Base-by-base conservation (phyloP, 2,888 invertebrate species). In the Phytoseiulus persimilis region DNA sequence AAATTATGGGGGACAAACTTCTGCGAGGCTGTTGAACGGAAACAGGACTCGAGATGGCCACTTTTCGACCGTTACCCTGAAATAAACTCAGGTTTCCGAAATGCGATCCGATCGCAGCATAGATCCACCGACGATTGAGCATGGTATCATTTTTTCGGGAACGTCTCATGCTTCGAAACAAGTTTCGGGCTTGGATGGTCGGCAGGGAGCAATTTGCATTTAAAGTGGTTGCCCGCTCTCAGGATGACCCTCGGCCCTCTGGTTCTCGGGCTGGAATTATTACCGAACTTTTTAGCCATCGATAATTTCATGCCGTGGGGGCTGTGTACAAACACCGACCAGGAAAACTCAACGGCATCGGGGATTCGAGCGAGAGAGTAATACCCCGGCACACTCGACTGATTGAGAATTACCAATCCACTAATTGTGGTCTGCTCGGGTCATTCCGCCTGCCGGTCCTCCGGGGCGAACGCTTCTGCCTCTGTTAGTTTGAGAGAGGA, bases 331-430 rank as follows among this genome's bases (percentile, higher is more conserved):
- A 65, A 65, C 65, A 65, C 65, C 23, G 65, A 65, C 28, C 65
- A 28, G 23, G 5, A 14, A 6, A 28, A 2, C 18, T 18, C 65
- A 28, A 65, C 18, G 28, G 65, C 65, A 65, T 23, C 65, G 2
- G 23, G 65, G 23, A 23, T 14, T 28, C 65, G 65, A 18, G 28
- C 28, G 18, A 65, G 65, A 1, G 65, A 23, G 65, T 65, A 65
- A 65, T 65, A 6, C 65, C 65, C 2, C 2, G 65, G 18, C 5
- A 65, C 65, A 65, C 65, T 65, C 5, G 23, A 65, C 65, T 65
- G 65, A 65, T 65, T 65, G 65, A 65, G 65, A 65, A 65, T 65
- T 65, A 65, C 65, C 65, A 65, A 65, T 65, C 65, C 65, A 65
- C 65, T 65, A 65, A 65, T 65, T 65, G 65, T 65, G 65, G 65